Percentiles rank a stretch among this genome's conserved stretches.
Evolutionary conservation across 2,888 invertebrate genomes (phyloP).

Genomic region (Eilema caniola): DNA sequence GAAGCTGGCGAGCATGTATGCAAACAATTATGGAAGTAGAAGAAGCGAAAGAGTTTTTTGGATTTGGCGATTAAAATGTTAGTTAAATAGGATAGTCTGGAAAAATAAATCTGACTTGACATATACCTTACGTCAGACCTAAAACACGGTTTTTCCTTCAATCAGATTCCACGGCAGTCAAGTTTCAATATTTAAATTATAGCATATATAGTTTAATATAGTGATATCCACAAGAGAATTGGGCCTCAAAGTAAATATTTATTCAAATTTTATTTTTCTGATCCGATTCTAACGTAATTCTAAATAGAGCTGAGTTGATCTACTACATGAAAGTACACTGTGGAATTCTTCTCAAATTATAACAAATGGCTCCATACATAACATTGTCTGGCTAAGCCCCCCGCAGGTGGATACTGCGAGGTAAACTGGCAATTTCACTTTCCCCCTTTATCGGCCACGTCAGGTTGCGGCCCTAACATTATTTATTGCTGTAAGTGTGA

Average conservation of each 20-base stretch:
- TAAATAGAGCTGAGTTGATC: conserved; percentile 36
- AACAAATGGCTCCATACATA: conserved; percentile 72
- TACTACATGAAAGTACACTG: conserved; percentile 41
- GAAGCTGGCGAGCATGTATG: too few relatives aligned
- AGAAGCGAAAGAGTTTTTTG: too few relatives aligned
- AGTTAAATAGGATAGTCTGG: too few relatives aligned
- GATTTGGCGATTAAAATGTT: too few relatives aligned
- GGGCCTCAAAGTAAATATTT: background rate
- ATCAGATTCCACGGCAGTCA: background rate
- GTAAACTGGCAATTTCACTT: conserved; percentile 56
- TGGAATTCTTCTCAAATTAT: conserved; percentile 66
- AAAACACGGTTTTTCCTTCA: background rate
- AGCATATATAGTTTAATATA: background rate
- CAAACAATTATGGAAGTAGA: too few relatives aligned
- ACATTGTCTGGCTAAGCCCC: conserved; percentile 56
- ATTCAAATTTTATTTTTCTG: background rate
- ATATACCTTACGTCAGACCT: too few relatives aligned
- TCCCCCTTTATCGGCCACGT: conserved; percentile 52
- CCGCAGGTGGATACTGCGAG: conserved; percentile 40
- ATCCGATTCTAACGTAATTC: background rate
- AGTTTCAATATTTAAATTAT: background rate
- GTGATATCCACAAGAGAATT: background rate
- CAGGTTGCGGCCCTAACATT: conserved; percentile 49
- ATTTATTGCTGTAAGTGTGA: conserved; percentile 52
- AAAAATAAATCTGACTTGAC: too few relatives aligned